Percentiles rank a stretch among this genome's conserved stretches.
Evolutionary conservation across 2,797 vertebrate species (phyloP).

Genomic region (Eurystomus glaucurus): DNA sequence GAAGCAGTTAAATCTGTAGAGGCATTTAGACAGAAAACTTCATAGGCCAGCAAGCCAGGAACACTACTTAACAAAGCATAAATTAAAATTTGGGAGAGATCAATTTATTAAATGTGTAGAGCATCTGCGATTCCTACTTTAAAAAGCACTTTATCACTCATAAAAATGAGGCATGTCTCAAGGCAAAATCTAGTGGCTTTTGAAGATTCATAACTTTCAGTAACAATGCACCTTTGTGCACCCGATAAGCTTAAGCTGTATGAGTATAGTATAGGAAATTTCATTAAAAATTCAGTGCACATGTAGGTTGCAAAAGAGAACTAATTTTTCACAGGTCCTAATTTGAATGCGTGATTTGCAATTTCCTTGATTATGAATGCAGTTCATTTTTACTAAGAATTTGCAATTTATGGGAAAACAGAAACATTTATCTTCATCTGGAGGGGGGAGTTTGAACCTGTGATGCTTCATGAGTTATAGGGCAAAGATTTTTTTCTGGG

Average conservation of each 20-base stretch:
- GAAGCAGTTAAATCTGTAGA: constrained; percentile 20
- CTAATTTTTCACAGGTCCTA: neutral
- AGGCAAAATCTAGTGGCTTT: neutral
- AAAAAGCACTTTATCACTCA: neutral
- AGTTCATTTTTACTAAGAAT: neutral
- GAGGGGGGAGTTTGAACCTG: neutral
- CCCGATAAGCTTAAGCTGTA: neutral
- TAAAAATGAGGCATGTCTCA: constrained; percentile 13
- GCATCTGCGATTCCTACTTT: neutral
- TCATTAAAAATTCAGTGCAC: neutral
- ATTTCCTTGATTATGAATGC: neutral
- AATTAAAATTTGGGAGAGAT: constrained; percentile 50
- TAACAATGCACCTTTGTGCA: neutral
- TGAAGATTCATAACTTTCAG: constrained; percentile 28
- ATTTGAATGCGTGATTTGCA: neutral
- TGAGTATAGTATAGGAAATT: neutral
- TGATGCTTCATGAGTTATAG: neutral
- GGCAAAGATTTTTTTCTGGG: neutral
- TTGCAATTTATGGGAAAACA: neutral
- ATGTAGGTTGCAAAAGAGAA: neutral
- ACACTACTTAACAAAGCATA: neutral
- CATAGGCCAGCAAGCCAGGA: constrained; percentile 2
- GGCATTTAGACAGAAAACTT: neutral
- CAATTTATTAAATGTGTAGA: constrained; percentile 25
- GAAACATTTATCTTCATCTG: neutral